Evolutionary conservation across 2,888 invertebrate genomes (phyloP), one percentile per base, ranked within the genome.

Genomic region (Bimastos eiseni): DNA sequence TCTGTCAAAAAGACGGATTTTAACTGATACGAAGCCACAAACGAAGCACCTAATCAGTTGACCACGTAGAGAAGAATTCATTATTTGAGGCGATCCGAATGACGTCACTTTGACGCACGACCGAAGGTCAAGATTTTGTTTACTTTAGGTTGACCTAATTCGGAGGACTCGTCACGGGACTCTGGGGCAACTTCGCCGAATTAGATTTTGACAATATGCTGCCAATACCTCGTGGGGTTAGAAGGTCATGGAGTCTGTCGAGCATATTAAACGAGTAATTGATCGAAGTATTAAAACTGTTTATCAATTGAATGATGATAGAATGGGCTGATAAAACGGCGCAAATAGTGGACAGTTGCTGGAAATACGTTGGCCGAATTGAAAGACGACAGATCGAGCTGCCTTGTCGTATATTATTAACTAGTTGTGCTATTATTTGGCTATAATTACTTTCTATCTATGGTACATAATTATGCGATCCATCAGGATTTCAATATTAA

Each of bases 211-310:
- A n/a, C 70, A 70, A 70, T 13, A 30, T n/a, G n/a, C 70, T 70
- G 70, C 70, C 13, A n/a, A 70, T n/a, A n/a, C 70, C 70, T n/a
- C 70, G 11, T n/a, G 70, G n/a, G n/a, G 13, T 13, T 70, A n/a
- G n/a, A 70, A 70, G 70, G 70, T 70, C 13, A n/a, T 13, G 70
- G 30, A 70, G n/a, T 70, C 70, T n/a, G 30, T 30, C 70, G 70
- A 4, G 70, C n/a, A 70, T 70, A 49, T n/a, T n/a, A 49, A 49
- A 49, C 24, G 49, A 49, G 49, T 21, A 70, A n/a, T 70, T 70
- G n/a, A 70, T 70, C n/a, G n/a, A n/a, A 70, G 70, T 70, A 70
- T n/a, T 70, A 70, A 49, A 49, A 49, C 49, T 70, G 70, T 70
- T 70, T 70, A n/a, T 11, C n/a, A 11, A 70, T 70, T n/a, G 70